Percentiles rank a stretch among this genome's conserved stretches.
These are phyloP conservation scores for Rhipidura dahli DNA, from an alignment of 2,113 vertebrate species.

Conservation along the genomic window DNA sequence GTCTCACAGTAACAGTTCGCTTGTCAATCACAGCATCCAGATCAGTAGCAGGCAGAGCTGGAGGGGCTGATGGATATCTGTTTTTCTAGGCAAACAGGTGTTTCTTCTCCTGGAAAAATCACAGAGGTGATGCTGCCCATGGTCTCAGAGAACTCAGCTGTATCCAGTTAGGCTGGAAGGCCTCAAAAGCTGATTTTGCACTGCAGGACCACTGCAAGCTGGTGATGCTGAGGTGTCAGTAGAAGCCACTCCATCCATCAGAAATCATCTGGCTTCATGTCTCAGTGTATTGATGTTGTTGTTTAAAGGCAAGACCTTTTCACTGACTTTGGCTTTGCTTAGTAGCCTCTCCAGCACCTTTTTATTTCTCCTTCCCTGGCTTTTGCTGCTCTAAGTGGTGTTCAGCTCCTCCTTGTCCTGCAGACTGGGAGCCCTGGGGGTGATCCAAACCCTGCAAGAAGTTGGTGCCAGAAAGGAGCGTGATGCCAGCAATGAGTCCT, in stretches of 20 bases:
- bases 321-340: neutral
- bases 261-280: neutral
- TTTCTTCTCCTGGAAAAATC: neutral
- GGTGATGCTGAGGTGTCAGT: neutral
- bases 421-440: neutral
- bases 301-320: neutral
- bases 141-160: rapidly evolving
- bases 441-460: neutral
- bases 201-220: neutral
- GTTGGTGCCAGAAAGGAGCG: neutral
- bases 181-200: neutral
- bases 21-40: neutral
- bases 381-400: neutral
- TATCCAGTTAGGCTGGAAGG: neutral
- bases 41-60: neutral
- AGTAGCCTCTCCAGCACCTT: neutral
- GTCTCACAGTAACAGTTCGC: neutral
- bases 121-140: neutral
- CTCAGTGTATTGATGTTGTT: neutral
- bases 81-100: neutral
- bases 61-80: neutral
- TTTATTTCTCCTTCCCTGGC: neutral
- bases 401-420: neutral
- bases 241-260: neutral
- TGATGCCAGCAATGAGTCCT: neutral